phyloP scores from a whole-genome alignment of 2,113 vertebrate genomes.

The Sigmodon hispidus region DNA sequence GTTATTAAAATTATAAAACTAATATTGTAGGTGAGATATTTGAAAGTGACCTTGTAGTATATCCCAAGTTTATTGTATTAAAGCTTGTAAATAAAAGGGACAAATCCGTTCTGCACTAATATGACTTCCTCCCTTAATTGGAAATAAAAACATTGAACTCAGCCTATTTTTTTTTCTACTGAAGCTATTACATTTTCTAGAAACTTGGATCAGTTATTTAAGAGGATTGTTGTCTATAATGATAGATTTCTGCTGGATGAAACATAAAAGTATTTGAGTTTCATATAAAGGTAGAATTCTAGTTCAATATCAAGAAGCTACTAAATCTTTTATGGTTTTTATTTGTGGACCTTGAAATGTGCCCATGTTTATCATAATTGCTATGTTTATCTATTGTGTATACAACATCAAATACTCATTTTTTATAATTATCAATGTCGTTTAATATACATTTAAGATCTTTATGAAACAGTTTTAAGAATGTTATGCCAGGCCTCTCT shows the following conservation, averaged over 20 bases:
- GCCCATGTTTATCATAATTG: neutral
- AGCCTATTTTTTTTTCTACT: constrained; percentile 57
- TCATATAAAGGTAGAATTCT: constrained; percentile 8
- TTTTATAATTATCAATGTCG: neutral
- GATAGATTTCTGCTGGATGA: neutral
- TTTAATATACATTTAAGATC: neutral
- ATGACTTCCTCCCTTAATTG: constrained; percentile 50
- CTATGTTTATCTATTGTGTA: neutral
- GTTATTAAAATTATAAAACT: constrained; percentile 65
- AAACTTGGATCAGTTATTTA: constrained; percentile 65
- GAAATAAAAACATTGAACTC: constrained; percentile 76
- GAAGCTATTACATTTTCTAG: constrained; percentile 70
- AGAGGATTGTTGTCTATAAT: constrained; percentile 71
- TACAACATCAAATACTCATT: neutral
- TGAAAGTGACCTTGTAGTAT: constrained; percentile 71
- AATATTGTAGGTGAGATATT: constrained; percentile 75
- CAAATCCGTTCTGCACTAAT: constrained; percentile 68
- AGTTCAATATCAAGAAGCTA: constrained; percentile 38
- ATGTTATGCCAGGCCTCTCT: neutral
- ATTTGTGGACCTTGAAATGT: neutral
- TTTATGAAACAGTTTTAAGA: neutral
- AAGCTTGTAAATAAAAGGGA: constrained; percentile 75
- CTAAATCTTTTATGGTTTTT: neutral
- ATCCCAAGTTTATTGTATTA: constrained; percentile 69
- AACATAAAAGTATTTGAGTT: constrained; percentile 45